Base-by-base conservation (phyloP, 2,113 vertebrate species). In the Clarias macrocephalus region DNA sequence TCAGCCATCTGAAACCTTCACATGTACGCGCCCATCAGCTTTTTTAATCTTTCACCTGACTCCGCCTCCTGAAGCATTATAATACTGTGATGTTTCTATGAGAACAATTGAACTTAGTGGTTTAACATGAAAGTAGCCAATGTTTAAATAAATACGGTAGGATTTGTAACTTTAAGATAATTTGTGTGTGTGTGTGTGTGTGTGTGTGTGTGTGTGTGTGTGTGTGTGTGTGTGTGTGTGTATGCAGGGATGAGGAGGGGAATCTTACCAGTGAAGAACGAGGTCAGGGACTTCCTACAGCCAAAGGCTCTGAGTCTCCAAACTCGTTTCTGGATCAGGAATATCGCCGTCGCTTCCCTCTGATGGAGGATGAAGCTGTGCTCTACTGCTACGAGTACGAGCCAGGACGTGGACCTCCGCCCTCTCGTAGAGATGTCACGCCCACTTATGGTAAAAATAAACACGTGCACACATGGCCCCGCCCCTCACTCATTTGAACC, bases 251-350 rank as follows among this genome's bases (percentile, higher is more conserved):
- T 88, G 98, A 99, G 90, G 97, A 97, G 79, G 97, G 96, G 88
- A 95, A 96, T 91, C 93, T 97, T 86, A 95, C 96, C 0, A 96
- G 94, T 89, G 97, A 99, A 3, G 97, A 99, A 56, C 96, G 97
- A 93, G 96, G 96, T 86, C 96, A 97, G 89, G 95, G 96, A 91
- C 92, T 96, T 82, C 95, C 96, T 0, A 93, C 96, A 59, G 96
- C 97, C 77, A 99, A 98, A 91, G 97, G 98, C 89, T 98, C 97
- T 1, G 97, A 99, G 91, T 99, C 98, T 68, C 98, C 98, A 52
- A 99, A 99, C 95, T 99, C 98, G 37, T 99, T 99, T 94, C 96
- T 99, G 94, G 98, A 99, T 92, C 98, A 99, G 92, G 97, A 99
- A 86, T 97, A 99, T 92, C 95, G 94, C 88, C 97, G 96, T 83